Evolutionary conservation across 2,888 invertebrate species (phyloP).

Genomic region (Trileptium ribeirensis): DNA sequence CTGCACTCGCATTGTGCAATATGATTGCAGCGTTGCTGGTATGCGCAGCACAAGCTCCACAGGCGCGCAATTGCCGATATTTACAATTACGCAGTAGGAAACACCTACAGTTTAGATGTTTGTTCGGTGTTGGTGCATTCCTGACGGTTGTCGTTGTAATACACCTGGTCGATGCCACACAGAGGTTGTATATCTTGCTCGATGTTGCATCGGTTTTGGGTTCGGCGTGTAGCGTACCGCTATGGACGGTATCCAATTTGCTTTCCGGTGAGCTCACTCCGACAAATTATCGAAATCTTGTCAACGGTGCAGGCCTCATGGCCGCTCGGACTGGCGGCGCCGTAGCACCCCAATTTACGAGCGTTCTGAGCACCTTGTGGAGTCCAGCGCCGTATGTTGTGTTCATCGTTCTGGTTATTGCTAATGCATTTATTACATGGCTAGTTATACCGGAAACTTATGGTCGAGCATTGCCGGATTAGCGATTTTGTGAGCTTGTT

Average conservation of each 20-base stretch:
- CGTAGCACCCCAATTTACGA: conserved; percentile 2
- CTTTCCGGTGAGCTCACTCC: conserved; percentile 22
- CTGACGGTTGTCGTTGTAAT: background rate
- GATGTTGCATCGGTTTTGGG: background rate
- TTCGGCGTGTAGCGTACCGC: conserved; percentile 8
- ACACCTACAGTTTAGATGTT: no score
- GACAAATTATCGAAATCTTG: conserved; percentile 9
- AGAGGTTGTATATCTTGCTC: background rate
- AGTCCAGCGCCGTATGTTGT: no score
- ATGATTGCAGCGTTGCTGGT: background rate
- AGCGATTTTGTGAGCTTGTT: no score
- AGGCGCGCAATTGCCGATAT: background rate
- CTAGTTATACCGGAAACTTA: no score
- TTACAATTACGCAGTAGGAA: no score
- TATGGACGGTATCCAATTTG: conserved; percentile 12
- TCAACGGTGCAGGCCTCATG: background rate
- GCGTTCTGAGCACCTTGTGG: no score
- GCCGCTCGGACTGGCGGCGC: background rate
- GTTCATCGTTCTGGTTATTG: no score
- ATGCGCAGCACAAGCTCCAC: background rate
- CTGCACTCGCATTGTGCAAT: conserved; percentile 5
- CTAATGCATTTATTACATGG: no score
- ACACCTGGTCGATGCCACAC: no score
- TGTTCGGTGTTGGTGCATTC: no score
- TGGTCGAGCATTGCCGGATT: no score